Conservation (phyloP, 2,113 vertebrate genomes). For the Indicator indicator region DNA sequence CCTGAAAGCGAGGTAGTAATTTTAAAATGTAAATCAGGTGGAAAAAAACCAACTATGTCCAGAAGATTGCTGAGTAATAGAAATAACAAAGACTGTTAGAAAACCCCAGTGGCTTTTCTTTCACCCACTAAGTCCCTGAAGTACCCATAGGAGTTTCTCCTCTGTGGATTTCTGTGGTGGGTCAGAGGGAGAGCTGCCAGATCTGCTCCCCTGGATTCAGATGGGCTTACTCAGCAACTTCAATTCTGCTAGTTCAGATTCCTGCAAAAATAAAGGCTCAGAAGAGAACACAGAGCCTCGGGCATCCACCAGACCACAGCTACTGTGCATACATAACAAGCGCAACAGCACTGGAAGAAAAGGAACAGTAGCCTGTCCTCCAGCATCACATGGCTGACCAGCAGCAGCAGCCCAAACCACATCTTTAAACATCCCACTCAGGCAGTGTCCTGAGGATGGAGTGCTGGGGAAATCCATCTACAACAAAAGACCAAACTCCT, state of each 20-base stretch:
- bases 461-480: neutral
- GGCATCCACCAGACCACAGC: neutral
- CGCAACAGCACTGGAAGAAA: neutral
- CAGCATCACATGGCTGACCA: neutral
- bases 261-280: neutral
- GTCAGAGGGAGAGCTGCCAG: neutral
- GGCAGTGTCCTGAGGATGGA: accelerated
- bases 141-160: neutral
- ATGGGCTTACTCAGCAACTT: neutral
- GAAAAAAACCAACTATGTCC: neutral
- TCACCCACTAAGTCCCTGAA: neutral
- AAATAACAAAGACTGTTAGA: neutral
- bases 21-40: neutral
- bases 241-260: neutral
- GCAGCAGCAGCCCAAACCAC: neutral
- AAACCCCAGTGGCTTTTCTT: neutral
- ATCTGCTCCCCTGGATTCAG: neutral
- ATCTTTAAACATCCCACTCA: neutral
- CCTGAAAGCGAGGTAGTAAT: neutral
- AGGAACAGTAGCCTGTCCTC: neutral
- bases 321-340: neutral
- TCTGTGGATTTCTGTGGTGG: neutral
- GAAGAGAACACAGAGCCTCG: neutral
- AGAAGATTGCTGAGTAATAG: neutral
- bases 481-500: neutral